A percentile compares a stretch with the other conserved stretches of the same genome.
phyloP scores from a whole-genome alignment of 2,797 vertebrate species.

The Cichlasoma orientale region DNA sequence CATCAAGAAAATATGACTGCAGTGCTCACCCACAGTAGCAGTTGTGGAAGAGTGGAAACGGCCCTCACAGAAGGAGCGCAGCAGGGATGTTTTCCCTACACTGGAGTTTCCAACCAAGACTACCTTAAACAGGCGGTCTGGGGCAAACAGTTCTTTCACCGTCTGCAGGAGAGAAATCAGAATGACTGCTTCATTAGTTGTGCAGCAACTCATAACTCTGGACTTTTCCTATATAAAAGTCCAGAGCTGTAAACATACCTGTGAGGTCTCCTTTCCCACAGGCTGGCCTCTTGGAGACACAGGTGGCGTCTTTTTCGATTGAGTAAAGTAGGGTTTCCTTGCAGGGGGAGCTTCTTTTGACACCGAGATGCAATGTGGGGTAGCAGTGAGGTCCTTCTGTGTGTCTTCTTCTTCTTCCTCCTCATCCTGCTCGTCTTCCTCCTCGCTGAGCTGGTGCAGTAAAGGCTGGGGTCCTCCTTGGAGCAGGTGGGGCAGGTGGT shows the following conservation, averaged over 20 bases:
- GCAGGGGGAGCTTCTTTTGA: neutral
- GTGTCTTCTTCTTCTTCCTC: constrained; percentile 50
- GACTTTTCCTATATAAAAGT: neutral
- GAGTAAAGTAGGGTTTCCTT: constrained; percentile 33
- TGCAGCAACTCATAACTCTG: neutral
- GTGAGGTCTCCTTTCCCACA: constrained; percentile 84
- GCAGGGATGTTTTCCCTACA: constrained; percentile 93
- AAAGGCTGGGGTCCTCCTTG: constrained; percentile 75
- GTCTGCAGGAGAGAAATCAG: constrained; percentile 31
- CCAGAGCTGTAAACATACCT: constrained; percentile 32
- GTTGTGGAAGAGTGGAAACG: constrained; percentile 83
- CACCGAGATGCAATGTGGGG: neutral
- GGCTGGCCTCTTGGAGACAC: constrained; percentile 81
- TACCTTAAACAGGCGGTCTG: constrained; percentile 91
- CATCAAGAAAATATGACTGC: neutral
- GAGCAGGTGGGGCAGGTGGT: constrained; percentile 89
- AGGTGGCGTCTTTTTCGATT: constrained; percentile 35
- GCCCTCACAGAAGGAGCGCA: constrained; percentile 89
- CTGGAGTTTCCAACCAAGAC: constrained; percentile 93
- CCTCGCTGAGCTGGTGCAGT: constrained; percentile 80
- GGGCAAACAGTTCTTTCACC: constrained; percentile 76
- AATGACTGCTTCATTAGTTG: neutral
- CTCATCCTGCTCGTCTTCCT: constrained; percentile 69
- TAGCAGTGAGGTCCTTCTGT: constrained; percentile 27
- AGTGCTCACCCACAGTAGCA: constrained; percentile 89